Evolutionary conservation across 2,113 vertebrate species (phyloP).

Genomic region (Petromus typicus): DNA sequence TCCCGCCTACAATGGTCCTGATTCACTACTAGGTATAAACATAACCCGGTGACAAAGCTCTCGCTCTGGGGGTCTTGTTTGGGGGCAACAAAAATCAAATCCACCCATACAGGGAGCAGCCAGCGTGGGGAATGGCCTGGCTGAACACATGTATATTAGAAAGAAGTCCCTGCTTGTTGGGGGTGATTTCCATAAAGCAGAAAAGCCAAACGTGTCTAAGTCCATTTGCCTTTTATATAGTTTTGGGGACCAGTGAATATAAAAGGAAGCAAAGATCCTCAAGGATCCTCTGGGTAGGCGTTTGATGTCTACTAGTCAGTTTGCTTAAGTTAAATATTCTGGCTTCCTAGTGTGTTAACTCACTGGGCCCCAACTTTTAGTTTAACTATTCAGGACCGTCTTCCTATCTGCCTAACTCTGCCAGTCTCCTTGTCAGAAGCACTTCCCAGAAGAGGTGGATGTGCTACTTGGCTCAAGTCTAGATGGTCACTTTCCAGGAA

Average conservation of each 20-base stretch:
- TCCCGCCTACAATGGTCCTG: neutral
- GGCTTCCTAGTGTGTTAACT: neutral
- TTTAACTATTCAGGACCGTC: neutral
- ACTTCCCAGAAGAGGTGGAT: neutral
- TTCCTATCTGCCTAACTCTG: neutral
- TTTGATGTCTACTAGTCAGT: neutral
- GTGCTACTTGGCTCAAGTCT: neutral
- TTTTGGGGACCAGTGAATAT: neutral
- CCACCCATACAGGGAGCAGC: neutral
- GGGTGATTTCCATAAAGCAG: neutral
- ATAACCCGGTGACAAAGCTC: neutral
- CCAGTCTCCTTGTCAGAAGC: neutral
- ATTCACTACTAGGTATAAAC: neutral
- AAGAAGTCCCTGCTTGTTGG: neutral
- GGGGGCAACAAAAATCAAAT: neutral
- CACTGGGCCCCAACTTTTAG: neutral
- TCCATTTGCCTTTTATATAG: neutral
- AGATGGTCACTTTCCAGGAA: neutral
- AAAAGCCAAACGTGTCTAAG: neutral
- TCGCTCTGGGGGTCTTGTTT: neutral
- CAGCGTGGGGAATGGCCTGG: neutral
- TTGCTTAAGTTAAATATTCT: neutral
- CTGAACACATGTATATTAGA: neutral
- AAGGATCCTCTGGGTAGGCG: too few relatives aligned
- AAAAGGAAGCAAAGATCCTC: too few relatives aligned